Evolutionary conservation across 1,140 invertebrate species (phyloP), one percentile per base, ranked within the genome.

Genomic region (Campoletis sonorensis): DNA sequence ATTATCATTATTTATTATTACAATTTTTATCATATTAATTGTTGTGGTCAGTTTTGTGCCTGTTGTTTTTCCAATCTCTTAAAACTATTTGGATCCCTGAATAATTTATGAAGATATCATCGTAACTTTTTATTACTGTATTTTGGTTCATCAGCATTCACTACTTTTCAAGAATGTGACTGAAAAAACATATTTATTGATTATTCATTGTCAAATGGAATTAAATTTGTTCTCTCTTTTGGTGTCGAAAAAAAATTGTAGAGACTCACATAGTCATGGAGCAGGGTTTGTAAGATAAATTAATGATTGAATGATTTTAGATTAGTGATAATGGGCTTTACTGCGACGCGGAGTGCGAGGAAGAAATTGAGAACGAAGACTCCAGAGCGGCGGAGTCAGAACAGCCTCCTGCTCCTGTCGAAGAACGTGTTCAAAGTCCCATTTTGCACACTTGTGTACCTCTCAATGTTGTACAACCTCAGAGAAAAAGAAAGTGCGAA

Each of bases 401-500:
- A 33, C 86, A 85, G 23, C 73, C 84, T 30, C 86, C 86, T 40
- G 67, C 87, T 67, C 78, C 86, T 81, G 72, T 89, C 26, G 79
- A 87, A 64, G 86, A 86, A 81, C 79, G 85, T 81, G 84, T 83
- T 71, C 88, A 89, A 67, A 90, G 89, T 85, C 88, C 89, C 33
- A 84, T 87, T 75, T 83, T 87, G 73, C 88, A 89, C 83, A 90
- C 86, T 15, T 90, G 87, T 61, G 88, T 91, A 82, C 88, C 90
- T 79, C 83, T 89, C 75, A 88, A 91, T 67, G 83, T 89, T 61
- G 86, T 89, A 45, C 88, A 91, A 79, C 86, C 88, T 26, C 86
- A 89, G 79, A 90, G 90, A 67, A 92, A 92, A 84, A 88, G 91
- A 71, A 92, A 91, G 84, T 90, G 88, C 79, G 90, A 91, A 80